Conservation (phyloP, 2,888 invertebrate species). For the Lasioglossum leucozonium region DNA sequence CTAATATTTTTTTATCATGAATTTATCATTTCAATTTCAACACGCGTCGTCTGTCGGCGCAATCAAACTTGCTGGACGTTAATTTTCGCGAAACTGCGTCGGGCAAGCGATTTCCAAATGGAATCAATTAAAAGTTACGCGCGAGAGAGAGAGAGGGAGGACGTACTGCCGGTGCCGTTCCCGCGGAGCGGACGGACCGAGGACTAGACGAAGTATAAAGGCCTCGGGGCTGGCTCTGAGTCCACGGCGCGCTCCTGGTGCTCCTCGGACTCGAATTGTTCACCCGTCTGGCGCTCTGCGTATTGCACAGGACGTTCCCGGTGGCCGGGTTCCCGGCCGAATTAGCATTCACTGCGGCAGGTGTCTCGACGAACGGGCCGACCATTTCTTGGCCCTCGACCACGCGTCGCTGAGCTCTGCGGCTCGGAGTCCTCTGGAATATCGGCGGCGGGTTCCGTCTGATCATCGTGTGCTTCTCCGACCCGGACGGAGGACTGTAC, state of each 20-base stretch:
- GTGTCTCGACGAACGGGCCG: constrained; percentile 80
- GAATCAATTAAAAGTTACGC: constrained; percentile 6
- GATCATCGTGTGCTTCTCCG: constrained; percentile 83
- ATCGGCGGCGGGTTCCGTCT: constrained; percentile 88
- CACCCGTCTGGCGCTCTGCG: constrained; percentile 72
- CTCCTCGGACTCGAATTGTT: constrained; percentile 88
- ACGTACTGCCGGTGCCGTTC: constrained; percentile 83
- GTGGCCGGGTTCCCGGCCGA: constrained; percentile 68
- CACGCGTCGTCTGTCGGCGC: neutral
- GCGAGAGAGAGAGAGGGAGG: too few relatives aligned
- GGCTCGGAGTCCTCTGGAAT: constrained; percentile 92
- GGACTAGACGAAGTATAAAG: constrained; percentile 93
- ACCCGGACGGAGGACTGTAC: constrained; percentile 81
- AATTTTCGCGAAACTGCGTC: neutral
- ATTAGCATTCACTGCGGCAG: constrained; percentile 73
- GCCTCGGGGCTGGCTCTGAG: constrained; percentile 90
- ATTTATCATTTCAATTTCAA: neutral
- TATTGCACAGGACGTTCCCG: constrained; percentile 66
- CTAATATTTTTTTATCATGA: neutral
- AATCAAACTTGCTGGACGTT: neutral
- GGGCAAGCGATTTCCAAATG: neutral
- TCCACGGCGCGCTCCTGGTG: constrained; percentile 93
- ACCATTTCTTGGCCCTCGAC: constrained; percentile 87
- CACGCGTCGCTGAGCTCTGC: constrained; percentile 90
- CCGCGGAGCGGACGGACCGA: constrained; percentile 91